Conservation (phyloP, 2,113 vertebrate genomes). For the Procavia capensis region DNA sequence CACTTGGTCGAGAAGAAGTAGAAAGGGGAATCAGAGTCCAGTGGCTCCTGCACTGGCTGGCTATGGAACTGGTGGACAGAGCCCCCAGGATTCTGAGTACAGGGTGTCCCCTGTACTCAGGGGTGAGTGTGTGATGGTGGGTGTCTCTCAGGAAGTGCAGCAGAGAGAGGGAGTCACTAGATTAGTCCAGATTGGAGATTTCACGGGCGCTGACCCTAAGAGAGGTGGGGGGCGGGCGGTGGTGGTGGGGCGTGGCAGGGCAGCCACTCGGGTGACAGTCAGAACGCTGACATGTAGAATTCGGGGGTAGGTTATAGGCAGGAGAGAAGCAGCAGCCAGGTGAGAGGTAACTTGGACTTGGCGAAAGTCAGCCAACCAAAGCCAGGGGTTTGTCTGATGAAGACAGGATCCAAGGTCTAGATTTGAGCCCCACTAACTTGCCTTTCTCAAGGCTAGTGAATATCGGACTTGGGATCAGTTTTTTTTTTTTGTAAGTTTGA, state of each 20-base stretch:
- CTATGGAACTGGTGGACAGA: not conserved
- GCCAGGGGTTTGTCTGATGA: not conserved
- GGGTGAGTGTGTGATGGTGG: too few relatives aligned
- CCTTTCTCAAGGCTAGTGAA: not conserved
- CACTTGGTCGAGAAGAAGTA: not conserved
- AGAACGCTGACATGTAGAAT: not conserved
- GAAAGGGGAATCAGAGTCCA: not conserved
- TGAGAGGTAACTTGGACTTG: not conserved
- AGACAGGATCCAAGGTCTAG: not conserved
- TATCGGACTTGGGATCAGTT: not conserved
- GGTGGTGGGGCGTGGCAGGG: not conserved
- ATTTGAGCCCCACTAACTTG: not conserved
- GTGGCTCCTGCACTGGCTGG: not conserved
- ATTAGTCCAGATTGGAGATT: not conserved
- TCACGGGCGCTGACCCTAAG: not conserved
- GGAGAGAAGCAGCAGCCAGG: not conserved
- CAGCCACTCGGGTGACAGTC: not conserved
- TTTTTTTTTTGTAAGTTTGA: not conserved
- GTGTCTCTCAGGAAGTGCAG: not conserved
- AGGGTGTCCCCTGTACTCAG: not conserved
- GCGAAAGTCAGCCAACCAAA: not conserved
- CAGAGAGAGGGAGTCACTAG: not conserved
- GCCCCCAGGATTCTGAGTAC: not conserved
- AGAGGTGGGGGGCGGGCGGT: not conserved
- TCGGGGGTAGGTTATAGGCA: not conserved